These are phyloP conservation scores for Mionectes olivaceus DNA, from an alignment of 2,797 vertebrate genomes.

Conservation along the genomic window DNA sequence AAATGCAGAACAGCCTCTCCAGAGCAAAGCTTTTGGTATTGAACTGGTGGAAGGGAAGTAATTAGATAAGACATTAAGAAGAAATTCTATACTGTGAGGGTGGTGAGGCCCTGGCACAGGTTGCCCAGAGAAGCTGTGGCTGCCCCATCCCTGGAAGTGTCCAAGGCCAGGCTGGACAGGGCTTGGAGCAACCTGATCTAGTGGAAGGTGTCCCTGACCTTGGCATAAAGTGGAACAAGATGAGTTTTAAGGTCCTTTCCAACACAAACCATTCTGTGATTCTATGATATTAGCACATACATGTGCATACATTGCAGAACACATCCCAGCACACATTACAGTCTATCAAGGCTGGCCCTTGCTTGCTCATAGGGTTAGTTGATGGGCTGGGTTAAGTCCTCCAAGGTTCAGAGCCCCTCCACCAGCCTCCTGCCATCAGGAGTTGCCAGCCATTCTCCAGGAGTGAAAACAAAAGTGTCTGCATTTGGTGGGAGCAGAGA, in stretches of 20 bases:
- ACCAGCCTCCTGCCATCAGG: not conserved
- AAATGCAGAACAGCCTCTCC: not conserved
- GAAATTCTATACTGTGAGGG: not conserved
- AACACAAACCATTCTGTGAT: not conserved
- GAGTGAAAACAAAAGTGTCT: not conserved
- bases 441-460: fast-evolving
- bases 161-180: not conserved
- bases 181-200: not conserved
- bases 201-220: not conserved
- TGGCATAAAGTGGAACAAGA: not conserved
- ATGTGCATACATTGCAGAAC: not conserved
- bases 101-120: not conserved
- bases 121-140: not conserved
- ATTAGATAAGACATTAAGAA: not conserved
- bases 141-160: not conserved
- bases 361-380: not conserved
- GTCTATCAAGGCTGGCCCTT: not conserved
- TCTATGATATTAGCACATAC: not conserved
- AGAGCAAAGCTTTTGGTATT: not conserved
- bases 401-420: not conserved
- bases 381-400: not conserved
- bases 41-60: not conserved
- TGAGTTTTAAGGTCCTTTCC: not conserved
- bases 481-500: not conserved
- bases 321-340: not conserved